phyloP scores from a whole-genome alignment of 1,140 invertebrate species.

The Tetramorium parvispinum region DNA sequence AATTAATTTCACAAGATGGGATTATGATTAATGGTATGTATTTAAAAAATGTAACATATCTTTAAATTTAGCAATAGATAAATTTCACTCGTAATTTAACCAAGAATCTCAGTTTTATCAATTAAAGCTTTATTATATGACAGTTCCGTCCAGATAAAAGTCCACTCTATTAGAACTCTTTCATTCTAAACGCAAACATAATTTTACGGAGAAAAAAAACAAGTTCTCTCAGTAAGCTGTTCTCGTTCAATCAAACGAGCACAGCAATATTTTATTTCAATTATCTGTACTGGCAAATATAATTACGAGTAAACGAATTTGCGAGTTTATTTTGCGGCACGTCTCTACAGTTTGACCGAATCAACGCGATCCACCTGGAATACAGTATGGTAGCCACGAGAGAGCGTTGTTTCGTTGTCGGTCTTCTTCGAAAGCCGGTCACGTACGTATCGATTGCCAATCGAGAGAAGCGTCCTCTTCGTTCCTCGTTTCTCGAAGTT shows the following conservation, averaged over 20 bases:
- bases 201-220: neutral
- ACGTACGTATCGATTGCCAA: slow-evolving; percentile 70
- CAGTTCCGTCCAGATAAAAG: neutral
- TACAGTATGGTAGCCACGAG: slow-evolving; percentile 20
- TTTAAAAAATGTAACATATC: neutral
- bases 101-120: neutral
- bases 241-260: neutral
- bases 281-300: slow-evolving; percentile 37
- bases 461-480: slow-evolving; percentile 1
- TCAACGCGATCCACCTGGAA: slow-evolving; percentile 28
- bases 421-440: slow-evolving; percentile 61
- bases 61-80: neutral
- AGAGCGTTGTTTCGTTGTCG: slow-evolving; percentile 20
- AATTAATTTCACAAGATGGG: neutral
- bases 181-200: neutral
- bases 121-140: neutral
- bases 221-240: neutral
- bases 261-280: slow-evolving; percentile 41
- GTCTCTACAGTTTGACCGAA: slow-evolving; percentile 38
- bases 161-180: neutral
- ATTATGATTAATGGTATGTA: neutral
- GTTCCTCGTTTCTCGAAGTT: slow-evolving; percentile 6
- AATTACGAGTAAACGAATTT: slow-evolving; percentile 34
- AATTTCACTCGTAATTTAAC: neutral
- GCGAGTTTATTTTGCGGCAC: slow-evolving; percentile 36